These are phyloP conservation scores for Podarcis lilfordi DNA, from an alignment of 2,797 vertebrate species.

Conservation along the genomic window DNA sequence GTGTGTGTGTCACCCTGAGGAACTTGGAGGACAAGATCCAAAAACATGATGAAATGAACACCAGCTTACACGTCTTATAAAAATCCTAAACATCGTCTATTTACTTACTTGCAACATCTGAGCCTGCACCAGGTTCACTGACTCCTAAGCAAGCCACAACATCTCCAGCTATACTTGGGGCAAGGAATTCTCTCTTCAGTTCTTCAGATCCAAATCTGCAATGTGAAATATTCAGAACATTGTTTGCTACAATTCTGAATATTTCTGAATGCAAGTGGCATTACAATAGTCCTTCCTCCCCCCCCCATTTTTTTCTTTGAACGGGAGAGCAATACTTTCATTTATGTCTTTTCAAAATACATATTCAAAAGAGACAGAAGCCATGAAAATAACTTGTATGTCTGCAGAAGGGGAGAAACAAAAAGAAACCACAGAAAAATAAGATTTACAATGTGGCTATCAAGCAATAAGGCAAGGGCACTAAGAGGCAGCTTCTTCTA, in stretches of 20 bases:
- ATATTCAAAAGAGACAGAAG: neutral
- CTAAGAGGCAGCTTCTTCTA: neutral
- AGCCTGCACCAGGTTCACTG: slow-evolving; percentile 86
- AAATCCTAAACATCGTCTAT: neutral
- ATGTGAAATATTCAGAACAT: neutral
- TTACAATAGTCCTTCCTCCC: neutral
- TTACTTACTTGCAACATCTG: slow-evolving; percentile 88
- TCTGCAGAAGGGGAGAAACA: neutral
- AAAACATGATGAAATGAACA: neutral
- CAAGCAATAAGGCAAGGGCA: neutral
- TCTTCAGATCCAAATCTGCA: slow-evolving; percentile 85
- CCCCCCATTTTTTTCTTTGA: no score
- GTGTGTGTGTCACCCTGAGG: no score
- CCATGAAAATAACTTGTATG: neutral
- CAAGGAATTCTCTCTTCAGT: slow-evolving; percentile 84
- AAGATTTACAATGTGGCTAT: no score
- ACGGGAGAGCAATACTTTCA: neutral
- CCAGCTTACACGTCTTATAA: neutral
- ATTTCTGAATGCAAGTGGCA: neutral
- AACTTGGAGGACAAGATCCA: neutral
- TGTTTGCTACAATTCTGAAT: neutral
- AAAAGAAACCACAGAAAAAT: neutral
- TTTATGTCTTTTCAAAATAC: neutral
- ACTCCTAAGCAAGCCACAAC: slow-evolving; percentile 87
- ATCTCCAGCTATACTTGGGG: slow-evolving; percentile 85